Percentiles rank a stretch among this genome's conserved stretches.
Conservation (phyloP, 2,888 invertebrate species). For the Colostygia pectinataria region DNA sequence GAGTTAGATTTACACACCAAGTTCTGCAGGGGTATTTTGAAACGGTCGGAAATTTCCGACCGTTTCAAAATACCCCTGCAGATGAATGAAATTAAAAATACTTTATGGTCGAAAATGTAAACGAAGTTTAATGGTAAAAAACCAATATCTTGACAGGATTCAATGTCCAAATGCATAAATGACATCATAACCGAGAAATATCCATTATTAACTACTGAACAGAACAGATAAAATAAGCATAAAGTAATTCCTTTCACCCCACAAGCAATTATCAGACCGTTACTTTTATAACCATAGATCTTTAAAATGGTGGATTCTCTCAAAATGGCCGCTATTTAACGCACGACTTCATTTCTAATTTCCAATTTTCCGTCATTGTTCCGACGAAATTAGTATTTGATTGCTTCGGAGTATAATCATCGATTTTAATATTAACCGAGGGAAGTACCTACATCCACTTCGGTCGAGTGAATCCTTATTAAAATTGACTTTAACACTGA, state of each 20-base stretch:
- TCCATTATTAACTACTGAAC: slow-evolving; percentile 3
- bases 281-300: slow-evolving; percentile 49
- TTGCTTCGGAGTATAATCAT: slow-evolving; percentile 46
- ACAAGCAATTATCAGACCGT: slow-evolving; percentile 48
- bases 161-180: too few species aligned
- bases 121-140: too few species aligned
- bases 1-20: too few species aligned
- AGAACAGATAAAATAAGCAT: slow-evolving; percentile 12
- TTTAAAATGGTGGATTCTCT: slow-evolving; percentile 30
- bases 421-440: slow-evolving; percentile 26
- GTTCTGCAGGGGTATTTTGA: too few species aligned
- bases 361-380: slow-evolving; percentile 73
- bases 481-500: slow-evolving; percentile 21
- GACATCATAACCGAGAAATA: too few species aligned
- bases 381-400: slow-evolving; percentile 68
- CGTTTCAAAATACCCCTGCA: too few species aligned
- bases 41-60: too few species aligned
- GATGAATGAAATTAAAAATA: too few species aligned
- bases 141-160: too few species aligned
- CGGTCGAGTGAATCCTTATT: slow-evolving; percentile 24
- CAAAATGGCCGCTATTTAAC: slow-evolving; percentile 57
- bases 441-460: slow-evolving; percentile 11
- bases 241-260: slow-evolving; percentile 21
- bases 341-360: slow-evolving; percentile 71
- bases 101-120: too few species aligned